phyloP scores from a whole-genome alignment of 2,797 vertebrate species.

The Fistularia tabacaria region DNA sequence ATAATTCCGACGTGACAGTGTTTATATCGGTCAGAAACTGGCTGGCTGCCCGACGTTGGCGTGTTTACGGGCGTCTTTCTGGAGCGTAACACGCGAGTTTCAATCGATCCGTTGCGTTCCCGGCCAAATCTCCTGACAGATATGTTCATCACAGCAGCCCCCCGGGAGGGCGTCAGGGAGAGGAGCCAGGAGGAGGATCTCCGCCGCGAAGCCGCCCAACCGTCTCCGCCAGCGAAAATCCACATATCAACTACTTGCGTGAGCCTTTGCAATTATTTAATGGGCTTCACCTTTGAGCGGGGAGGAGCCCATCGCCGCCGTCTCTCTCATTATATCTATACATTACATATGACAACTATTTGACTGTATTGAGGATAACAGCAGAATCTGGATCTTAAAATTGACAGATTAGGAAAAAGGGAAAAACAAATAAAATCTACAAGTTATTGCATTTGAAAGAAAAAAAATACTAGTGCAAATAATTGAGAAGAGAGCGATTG shows the following conservation, averaged over 20 bases:
- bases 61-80: slow-evolving; percentile 27
- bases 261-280: slow-evolving; percentile 37
- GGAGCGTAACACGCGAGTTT: neutral
- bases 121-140: slow-evolving; percentile 22
- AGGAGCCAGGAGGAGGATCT: neutral
- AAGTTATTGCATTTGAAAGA: no score
- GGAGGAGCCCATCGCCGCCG: no score
- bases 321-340: no score
- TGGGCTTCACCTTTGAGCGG: slow-evolving; percentile 17
- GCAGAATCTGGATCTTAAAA: no score
- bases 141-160: slow-evolving; percentile 12
- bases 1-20: slow-evolving; percentile 15
- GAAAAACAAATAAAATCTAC: no score
- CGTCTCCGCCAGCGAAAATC: slow-evolving; percentile 17
- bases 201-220: slow-evolving; percentile 8
- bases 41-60: slow-evolving; percentile 16
- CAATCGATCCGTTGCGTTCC: no score
- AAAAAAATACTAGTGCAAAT: no score
- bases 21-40: slow-evolving; percentile 14
- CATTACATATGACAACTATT: no score
- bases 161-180: neutral
- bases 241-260: slow-evolving; percentile 5
- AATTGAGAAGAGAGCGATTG: no score
- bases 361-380: no score
- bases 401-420: no score